Conservation (phyloP, 2,888 invertebrate species). For the Protophormia terraenovae region DNA sequence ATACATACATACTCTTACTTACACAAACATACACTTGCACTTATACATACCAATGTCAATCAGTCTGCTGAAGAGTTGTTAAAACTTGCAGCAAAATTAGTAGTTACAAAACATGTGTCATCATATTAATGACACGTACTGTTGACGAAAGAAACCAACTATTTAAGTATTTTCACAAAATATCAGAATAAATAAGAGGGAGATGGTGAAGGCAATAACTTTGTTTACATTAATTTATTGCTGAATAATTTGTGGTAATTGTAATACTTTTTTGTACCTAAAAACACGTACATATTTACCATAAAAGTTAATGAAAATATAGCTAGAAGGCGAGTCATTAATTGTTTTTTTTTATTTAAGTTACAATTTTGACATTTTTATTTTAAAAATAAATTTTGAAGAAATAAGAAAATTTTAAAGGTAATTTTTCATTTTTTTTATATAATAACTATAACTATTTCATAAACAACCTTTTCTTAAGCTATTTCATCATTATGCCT, state of each 20-base stretch:
- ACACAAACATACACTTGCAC: background rate
- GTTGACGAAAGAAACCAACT: background rate
- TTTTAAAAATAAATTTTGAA: too few species aligned
- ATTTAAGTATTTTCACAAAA: background rate
- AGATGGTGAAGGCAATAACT: background rate
- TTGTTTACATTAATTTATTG: background rate
- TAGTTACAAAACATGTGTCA: conserved; percentile 4
- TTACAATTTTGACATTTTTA: too few species aligned
- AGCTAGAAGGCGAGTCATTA: too few species aligned
- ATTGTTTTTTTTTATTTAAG: too few species aligned
- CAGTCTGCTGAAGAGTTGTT: conserved; percentile 12
- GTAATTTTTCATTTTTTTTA: background rate
- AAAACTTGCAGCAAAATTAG: conserved; percentile 30
- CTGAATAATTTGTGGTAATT: too few species aligned
- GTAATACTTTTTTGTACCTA: too few species aligned
- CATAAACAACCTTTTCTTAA: background rate
- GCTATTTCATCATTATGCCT: background rate
- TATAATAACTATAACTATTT: background rate
- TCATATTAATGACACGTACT: background rate
- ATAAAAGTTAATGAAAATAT: too few species aligned
- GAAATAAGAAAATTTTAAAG: too few species aligned
- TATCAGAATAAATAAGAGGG: background rate
- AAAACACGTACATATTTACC: too few species aligned
- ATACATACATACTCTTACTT: background rate
- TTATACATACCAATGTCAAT: background rate